Evolutionary conservation across 37 sponge, comb jelly and placozoan genomes (phyloP).

Genomic region (Spongia lamella): DNA sequence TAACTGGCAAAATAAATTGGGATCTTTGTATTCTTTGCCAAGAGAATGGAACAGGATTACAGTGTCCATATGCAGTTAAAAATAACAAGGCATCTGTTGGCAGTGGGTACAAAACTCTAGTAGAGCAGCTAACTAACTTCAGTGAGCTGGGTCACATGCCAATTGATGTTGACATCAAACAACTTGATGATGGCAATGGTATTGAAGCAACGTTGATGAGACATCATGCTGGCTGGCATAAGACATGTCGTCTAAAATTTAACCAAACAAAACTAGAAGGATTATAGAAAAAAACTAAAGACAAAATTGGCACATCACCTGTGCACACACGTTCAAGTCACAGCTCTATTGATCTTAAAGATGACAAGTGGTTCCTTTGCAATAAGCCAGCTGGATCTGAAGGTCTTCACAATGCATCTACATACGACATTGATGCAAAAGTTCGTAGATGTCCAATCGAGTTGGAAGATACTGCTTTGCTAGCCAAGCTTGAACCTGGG

Average conservation of each 20-base stretch:
- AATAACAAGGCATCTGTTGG: no score
- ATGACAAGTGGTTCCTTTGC: background rate
- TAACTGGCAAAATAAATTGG: no score
- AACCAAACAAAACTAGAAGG: slow-evolving; percentile 17
- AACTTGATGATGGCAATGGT: slow-evolving; percentile 28
- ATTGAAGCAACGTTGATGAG: slow-evolving; percentile 28
- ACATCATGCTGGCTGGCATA: slow-evolving; percentile 27
- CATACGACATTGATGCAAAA: slow-evolving; percentile 20
- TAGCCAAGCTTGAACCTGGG: slow-evolving; percentile 18
- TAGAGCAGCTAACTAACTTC: slow-evolving; percentile 10
- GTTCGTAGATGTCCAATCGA: slow-evolving; percentile 12
- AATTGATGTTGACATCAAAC: background rate
- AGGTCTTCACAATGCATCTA: slow-evolving; percentile 31
- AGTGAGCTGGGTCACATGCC: slow-evolving; percentile 9
- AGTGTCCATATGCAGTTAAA: no score
- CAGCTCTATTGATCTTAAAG: background rate
- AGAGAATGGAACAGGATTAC: no score
- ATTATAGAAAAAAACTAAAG: slow-evolving; percentile 3
- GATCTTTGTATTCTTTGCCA: no score
- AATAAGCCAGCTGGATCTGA: slow-evolving; percentile 7
- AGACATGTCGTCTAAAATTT: slow-evolving; percentile 24
- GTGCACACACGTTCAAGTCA: no score
- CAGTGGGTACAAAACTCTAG: slow-evolving; percentile 3
- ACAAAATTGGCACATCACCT: background rate
- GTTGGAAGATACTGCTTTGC: slow-evolving; percentile 27